Conservation (phyloP, 2,888 invertebrate genomes). For the Sphaeridia pumilis region DNA sequence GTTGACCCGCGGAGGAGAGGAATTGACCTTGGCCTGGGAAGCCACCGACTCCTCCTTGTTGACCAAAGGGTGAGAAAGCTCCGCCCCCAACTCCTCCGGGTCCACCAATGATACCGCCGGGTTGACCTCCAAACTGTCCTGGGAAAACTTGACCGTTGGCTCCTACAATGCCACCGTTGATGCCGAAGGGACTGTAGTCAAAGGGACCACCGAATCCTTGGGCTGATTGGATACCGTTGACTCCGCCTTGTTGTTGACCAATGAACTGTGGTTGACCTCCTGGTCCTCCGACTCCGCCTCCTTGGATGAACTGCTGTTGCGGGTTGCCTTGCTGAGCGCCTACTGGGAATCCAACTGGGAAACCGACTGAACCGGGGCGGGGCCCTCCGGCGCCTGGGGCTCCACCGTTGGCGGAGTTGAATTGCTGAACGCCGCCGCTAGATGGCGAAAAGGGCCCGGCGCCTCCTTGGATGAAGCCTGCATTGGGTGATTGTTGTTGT, state of each 20-base stretch:
- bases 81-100: neutral
- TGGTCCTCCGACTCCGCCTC: constrained; percentile 1
- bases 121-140: constrained; percentile 2
- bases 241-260: constrained; percentile 1
- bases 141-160: neutral
- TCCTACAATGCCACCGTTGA: neutral
- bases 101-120: neutral
- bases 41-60: neutral
- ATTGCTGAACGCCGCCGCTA: neutral
- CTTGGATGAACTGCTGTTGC: constrained; percentile 13
- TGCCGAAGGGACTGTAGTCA: constrained; percentile 6
- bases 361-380: constrained; percentile 2
- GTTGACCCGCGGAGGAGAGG: neutral
- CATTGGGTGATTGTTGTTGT: neutral
- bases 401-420: neutral
- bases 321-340: constrained; percentile 6
- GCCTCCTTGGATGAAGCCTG: constrained; percentile 5
- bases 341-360: neutral
- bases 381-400: neutral
- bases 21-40: neutral
- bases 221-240: neutral
- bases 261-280: constrained; percentile 2
- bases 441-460: constrained; percentile 4
- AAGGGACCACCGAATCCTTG: constrained; percentile 7
- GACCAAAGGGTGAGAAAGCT: neutral